A percentile compares a stretch with the other conserved stretches of the same genome.
Conservation (phyloP, 2,797 vertebrate genomes). For the Toxotes lorentzi region DNA sequence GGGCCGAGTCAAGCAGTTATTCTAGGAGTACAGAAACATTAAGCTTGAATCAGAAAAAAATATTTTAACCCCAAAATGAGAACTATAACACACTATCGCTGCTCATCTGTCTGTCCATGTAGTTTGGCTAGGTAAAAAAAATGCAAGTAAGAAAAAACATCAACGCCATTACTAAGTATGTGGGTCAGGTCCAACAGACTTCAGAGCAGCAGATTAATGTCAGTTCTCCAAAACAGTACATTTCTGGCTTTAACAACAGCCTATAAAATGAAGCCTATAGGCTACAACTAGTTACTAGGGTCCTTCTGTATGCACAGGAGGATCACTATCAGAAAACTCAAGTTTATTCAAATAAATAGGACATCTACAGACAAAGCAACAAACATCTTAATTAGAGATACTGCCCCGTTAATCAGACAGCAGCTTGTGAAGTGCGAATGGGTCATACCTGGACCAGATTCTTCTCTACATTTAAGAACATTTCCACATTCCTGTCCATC, state of each 20-base stretch:
- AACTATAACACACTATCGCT: background rate
- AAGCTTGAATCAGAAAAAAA: background rate
- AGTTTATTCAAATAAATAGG: background rate
- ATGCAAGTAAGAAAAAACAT: background rate
- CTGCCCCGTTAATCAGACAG: background rate
- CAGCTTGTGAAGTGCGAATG: rapidly evolving
- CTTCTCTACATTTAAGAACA: conserved; percentile 99
- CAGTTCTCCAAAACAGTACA: background rate
- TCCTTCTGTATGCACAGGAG: background rate
- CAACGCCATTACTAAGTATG: background rate
- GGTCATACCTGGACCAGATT: conserved; percentile 93
- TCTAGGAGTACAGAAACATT: conserved; percentile 79
- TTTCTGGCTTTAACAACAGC: no score
- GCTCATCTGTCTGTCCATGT: background rate
- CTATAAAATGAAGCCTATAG: background rate
- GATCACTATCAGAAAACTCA: background rate
- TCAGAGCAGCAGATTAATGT: no score
- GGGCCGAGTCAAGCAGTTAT: conserved; percentile 95
- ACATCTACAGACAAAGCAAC: background rate
- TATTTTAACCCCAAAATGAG: background rate
- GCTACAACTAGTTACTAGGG: background rate
- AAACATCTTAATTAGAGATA: background rate
- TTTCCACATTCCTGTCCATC: conserved; percentile 99
- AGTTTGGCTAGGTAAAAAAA: background rate
- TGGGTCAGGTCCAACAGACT: background rate